These are phyloP conservation scores for Drosophila seguyi DNA, from an alignment of 1,140 invertebrate genomes.

Conservation along the genomic window DNA sequence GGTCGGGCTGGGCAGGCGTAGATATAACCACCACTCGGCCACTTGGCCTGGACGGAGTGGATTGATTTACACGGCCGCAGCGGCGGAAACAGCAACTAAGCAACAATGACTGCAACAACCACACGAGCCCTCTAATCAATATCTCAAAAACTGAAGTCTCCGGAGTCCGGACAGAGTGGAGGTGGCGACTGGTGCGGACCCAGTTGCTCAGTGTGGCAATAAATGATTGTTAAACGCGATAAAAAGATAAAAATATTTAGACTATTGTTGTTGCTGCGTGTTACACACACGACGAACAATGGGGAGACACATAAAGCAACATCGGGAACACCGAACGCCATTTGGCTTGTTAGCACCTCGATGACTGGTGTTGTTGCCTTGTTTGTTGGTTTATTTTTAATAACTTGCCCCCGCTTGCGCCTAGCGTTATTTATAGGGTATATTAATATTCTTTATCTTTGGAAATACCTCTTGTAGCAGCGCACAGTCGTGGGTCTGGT, in stretches of 20 bases:
- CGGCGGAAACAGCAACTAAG: constrained; percentile 33
- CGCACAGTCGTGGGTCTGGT: constrained; percentile 51
- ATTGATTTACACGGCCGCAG: constrained; percentile 41
- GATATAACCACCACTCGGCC: constrained; percentile 43
- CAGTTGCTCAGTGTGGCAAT: constrained; percentile 73
- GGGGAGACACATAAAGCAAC: constrained; percentile 42
- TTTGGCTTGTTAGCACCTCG: constrained; percentile 78
- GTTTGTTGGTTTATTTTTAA: constrained; percentile 73
- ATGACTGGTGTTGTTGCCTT: constrained; percentile 38
- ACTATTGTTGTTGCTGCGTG: constrained; percentile 73
- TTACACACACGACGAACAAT: constrained; percentile 59
- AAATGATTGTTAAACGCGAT: constrained; percentile 83
- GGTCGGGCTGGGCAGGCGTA: constrained; percentile 1
- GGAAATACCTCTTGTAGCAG: constrained; percentile 65
- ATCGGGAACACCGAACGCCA: constrained; percentile 34
- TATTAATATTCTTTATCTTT: constrained; percentile 85
- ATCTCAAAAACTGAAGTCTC: constrained; percentile 66
- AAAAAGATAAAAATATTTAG: constrained; percentile 83
- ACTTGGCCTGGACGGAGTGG: constrained; percentile 30
- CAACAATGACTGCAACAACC: constrained; percentile 45
- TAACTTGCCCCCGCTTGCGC: constrained; percentile 66
- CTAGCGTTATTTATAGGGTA: constrained; percentile 79
- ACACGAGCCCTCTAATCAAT: constrained; percentile 67
- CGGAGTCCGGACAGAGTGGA: constrained; percentile 46
- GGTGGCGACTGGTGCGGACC: constrained; percentile 39